Percentiles rank a stretch among this genome's conserved stretches.
phyloP scores from a whole-genome alignment of 2,888 invertebrate species.

The Cordilura impudica region DNA sequence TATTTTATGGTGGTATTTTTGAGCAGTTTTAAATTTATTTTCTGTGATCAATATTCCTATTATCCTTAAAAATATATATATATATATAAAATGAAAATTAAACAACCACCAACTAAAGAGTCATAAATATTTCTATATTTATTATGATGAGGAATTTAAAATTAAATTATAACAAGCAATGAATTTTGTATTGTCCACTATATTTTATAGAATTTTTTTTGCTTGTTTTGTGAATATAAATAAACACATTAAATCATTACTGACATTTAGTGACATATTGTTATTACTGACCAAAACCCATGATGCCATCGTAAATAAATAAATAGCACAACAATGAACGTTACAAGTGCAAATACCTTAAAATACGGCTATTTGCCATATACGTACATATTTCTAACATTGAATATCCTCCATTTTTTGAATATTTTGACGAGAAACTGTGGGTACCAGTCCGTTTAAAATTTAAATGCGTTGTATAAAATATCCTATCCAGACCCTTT shows the following conservation, averaged over 20 bases:
- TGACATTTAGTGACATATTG: slow-evolving; percentile 40
- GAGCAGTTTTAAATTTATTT: neutral
- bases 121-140: slow-evolving; percentile 29
- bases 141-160: slow-evolving; percentile 29
- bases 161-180: slow-evolving; percentile 8
- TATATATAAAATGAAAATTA: neutral
- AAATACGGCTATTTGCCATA: too few species aligned
- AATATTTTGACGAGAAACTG: too few species aligned
- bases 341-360: too few species aligned
- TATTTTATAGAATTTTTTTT: slow-evolving; percentile 10
- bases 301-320: too few species aligned
- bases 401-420: too few species aligned
- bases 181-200: slow-evolving; percentile 16
- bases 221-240: slow-evolving; percentile 20
- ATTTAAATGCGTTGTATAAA: too few species aligned
- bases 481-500: too few species aligned
- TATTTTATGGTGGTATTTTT: neutral
- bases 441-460: too few species aligned
- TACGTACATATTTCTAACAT: too few species aligned
- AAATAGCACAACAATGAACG: too few species aligned
- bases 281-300: too few species aligned
- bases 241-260: slow-evolving; percentile 39
- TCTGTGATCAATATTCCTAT: neutral
- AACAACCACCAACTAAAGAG: slow-evolving; percentile 6
- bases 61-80: slow-evolving; percentile 6